phyloP scores from a whole-genome alignment of 2,888 invertebrate genomes.

The Yponomeuta sedellus region DNA sequence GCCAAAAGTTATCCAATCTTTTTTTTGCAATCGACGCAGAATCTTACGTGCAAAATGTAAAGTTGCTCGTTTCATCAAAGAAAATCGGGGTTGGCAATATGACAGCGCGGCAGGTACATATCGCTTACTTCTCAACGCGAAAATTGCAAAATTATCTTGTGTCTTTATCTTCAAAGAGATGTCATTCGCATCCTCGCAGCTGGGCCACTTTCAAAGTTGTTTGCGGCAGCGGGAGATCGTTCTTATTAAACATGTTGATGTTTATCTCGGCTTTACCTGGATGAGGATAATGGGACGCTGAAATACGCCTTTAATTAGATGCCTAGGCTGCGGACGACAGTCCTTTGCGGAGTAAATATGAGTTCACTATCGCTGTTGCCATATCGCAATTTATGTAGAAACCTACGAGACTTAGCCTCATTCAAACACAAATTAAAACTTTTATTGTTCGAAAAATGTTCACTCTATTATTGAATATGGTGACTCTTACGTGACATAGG shows the following conservation, averaged over 20 bases:
- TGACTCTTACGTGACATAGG: no score
- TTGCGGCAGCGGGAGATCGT: constrained; percentile 56
- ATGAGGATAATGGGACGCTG: constrained; percentile 12
- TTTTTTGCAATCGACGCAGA: neutral
- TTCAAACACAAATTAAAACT: no score
- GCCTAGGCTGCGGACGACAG: constrained; percentile 8
- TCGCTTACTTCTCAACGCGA: constrained; percentile 58
- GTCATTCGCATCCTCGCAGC: constrained; percentile 65
- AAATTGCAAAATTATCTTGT: constrained; percentile 73
- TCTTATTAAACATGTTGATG: constrained; percentile 57
- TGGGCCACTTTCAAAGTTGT: constrained; percentile 67
- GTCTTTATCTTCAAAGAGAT: constrained; percentile 75
- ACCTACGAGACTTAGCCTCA: no score
- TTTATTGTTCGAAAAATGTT: no score
- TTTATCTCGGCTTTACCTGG: constrained; percentile 51
- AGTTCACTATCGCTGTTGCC: neutral
- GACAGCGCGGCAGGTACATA: constrained; percentile 52
- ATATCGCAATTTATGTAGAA: neutral
- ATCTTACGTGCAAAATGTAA: neutral
- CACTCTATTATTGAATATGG: no score
- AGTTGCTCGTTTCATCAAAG: constrained; percentile 49
- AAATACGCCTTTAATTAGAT: constrained; percentile 15
- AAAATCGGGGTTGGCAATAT: constrained; percentile 56
- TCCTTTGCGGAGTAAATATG: neutral
- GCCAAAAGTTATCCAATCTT: neutral